Conservation (phyloP, 2,888 invertebrate genomes). For the Tipula helvola region DNA sequence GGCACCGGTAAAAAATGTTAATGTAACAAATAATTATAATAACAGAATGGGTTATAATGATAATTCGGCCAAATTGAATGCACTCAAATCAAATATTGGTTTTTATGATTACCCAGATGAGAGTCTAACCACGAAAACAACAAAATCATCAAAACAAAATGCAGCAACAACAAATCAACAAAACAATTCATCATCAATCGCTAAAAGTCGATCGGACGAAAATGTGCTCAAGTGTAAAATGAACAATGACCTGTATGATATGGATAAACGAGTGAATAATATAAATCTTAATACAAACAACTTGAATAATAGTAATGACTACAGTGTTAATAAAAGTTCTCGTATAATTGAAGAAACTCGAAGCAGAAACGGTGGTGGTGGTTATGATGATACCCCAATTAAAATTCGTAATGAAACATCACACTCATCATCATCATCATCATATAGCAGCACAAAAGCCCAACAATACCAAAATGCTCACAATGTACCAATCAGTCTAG, state of each 20-base stretch:
- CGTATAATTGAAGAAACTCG: not conserved
- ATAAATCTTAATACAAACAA: not conserved
- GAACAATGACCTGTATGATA: not conserved
- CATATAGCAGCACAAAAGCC: not conserved
- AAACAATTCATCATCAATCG: not conserved
- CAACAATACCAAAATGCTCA: not conserved
- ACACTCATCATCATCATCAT: not conserved
- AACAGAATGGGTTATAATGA: not conserved
- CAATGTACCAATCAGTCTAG: not conserved
- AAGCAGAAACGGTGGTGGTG: not conserved
- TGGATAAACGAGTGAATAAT: not conserved
- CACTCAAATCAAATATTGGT: constrained; percentile 13
- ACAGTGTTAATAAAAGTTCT: not conserved
- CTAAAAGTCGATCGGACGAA: not conserved
- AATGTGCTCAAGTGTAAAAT: not conserved
- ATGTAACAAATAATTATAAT: not conserved
- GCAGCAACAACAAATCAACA: not conserved
- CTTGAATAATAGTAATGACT: not conserved
- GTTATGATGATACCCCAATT: not conserved
- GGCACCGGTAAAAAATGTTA: not conserved
- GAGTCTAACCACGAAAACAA: not conserved
- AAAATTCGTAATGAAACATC: not conserved
- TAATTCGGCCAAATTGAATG: not conserved
- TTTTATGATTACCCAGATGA: constrained; percentile 14
- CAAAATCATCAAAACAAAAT: not conserved